Evolutionary conservation across 2,888 invertebrate genomes (phyloP), one percentile per base, ranked within the genome.

Genomic region (Andrena chrysosceles): DNA sequence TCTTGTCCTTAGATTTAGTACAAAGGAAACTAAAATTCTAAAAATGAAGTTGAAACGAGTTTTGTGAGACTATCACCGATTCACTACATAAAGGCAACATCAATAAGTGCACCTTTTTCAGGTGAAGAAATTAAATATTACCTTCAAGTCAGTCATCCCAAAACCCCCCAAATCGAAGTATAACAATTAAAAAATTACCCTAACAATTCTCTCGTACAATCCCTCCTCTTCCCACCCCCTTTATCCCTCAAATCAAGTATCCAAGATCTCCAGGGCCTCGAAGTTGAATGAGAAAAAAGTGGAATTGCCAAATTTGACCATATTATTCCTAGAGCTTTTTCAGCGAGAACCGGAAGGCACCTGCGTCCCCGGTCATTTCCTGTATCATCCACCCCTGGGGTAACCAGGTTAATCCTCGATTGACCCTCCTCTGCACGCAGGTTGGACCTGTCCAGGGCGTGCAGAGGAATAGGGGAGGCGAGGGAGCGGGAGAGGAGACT

Each of bases 401-500:
- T 89, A 90, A 92, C 90, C 92, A 93, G 93, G 93, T 93, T 93
- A 93, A 93, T 92, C 91, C 92, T 87, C 89, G 90, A 91, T 91
- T 93, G 92, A 93, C 93, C 93, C 91, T 89, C 86, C 85, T 81
- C 63, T 84, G 80, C 86, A 69, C 81, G 85, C 90, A 89, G 91
- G 89, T 90, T 87, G 85, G 85, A 89, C 90, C 89, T 88, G 86
- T 84, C 84, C 82, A 84, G 59, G 71, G 68, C 71, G 75, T 70
- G 80, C 64, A 59, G 31, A 77, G 74, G 81, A 75, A 73, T 72
- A 52, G 81, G 77, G 75, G 81, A 68, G 71, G 59, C 74, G 48
- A 10, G 69, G 71, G 72, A 75, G 85, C 54, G 71, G 85, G 83
- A 85, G 81, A 42, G 42, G 42, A 86, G 83, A 87, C 79, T 81